Conservation (phyloP, 2,113 vertebrate species). For the Tichodroma muraria region DNA sequence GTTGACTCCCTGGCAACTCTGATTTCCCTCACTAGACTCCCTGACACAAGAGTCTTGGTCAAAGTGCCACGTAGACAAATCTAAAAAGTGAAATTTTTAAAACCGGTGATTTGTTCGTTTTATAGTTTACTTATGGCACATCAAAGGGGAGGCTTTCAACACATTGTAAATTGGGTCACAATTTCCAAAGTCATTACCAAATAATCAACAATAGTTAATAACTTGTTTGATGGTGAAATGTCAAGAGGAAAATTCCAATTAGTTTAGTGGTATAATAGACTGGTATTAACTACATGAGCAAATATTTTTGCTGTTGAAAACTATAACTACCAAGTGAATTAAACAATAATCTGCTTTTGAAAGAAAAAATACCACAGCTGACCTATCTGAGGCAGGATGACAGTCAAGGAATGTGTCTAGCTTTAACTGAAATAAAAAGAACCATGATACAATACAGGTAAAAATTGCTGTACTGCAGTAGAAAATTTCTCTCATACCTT, state of each 20-base stretch:
- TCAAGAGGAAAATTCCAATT: background rate
- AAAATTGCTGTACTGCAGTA: background rate
- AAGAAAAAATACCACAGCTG: background rate
- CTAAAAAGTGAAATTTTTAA: background rate
- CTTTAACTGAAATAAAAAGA: background rate
- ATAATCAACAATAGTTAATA: constrained; percentile 5
- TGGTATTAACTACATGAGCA: background rate
- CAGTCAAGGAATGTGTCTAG: background rate
- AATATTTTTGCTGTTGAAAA: background rate
- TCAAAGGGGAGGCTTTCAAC: background rate
- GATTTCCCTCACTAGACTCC: background rate
- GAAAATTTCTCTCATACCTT: background rate
- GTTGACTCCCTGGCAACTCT: background rate
- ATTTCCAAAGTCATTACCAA: background rate
- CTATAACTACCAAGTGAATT: background rate
- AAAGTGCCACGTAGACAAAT: background rate
- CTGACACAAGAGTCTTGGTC: background rate
- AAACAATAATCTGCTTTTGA: background rate
- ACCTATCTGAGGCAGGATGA: background rate
- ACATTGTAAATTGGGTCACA: background rate
- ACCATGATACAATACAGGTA: background rate
- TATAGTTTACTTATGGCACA: background rate
- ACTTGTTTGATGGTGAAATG: background rate
- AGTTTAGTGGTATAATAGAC: background rate
- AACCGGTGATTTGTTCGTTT: background rate